Percentiles rank a stretch among this genome's conserved stretches.
These are phyloP conservation scores for Ditylenchus weischeri DNA, from an alignment of 2,888 invertebrate genomes.

Conservation along the genomic window DNA sequence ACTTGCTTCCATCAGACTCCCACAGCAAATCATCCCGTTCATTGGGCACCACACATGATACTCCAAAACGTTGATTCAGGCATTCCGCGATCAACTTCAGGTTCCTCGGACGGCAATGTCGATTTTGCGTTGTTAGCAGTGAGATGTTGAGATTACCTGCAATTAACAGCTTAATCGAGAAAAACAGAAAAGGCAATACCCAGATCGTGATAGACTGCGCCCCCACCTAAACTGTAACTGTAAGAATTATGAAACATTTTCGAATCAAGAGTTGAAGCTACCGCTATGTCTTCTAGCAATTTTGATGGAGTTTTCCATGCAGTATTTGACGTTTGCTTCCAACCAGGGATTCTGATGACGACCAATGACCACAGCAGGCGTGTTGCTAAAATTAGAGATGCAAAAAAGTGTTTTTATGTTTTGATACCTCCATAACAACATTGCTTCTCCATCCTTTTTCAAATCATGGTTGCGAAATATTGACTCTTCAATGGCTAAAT, in stretches of 20 bases:
- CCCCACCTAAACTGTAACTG: conserved; percentile 68
- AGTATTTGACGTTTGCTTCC: conserved; percentile 76
- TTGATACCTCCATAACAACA: conserved; percentile 76
- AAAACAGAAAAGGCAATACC: conserved; percentile 62
- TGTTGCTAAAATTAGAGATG: conserved; percentile 65
- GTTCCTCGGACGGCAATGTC: conserved; percentile 82
- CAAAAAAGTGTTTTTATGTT: not conserved
- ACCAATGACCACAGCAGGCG: conserved; percentile 90
- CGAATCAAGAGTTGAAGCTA: too few relatives aligned
- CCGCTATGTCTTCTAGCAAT: conserved; percentile 76
- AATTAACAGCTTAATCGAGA: conserved; percentile 12
- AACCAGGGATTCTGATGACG: conserved; percentile 94
- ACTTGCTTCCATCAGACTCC: conserved; percentile 45
- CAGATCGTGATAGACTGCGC: conserved; percentile 90
- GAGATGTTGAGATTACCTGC: conserved; percentile 78
- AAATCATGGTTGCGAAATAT: conserved; percentile 83
- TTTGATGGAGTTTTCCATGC: conserved; percentile 69
- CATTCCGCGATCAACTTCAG: conserved; percentile 80
- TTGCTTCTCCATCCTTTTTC: conserved; percentile 72
- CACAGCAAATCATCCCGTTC: conserved; percentile 83
- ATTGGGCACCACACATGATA: conserved; percentile 18
- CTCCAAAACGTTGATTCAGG: conserved; percentile 63
- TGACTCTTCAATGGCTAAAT: conserved; percentile 94
- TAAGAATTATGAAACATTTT: too few relatives aligned
- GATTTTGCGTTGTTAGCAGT: conserved; percentile 79